Base-by-base conservation (phyloP, 2,797 vertebrate species). In the Anolis apletophallus region DNA sequence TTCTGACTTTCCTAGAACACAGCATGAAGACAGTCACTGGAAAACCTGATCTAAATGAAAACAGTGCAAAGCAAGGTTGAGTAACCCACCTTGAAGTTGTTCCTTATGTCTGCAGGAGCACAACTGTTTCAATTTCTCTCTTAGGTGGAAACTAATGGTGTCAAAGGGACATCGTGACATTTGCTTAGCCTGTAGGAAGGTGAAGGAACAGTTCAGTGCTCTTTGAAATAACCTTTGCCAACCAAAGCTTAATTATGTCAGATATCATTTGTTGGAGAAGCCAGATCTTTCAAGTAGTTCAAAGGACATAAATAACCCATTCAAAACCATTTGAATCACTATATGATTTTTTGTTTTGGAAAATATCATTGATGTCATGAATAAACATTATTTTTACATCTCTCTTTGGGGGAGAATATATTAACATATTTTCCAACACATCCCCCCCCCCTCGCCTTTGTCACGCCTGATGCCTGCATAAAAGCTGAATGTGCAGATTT, bases 171-270 rank as follows among this genome's bases (percentile, higher is more conserved):
- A 34, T 36, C 19, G 0, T 84, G 17, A 68, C 80, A 79, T 83
- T 83, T 61, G 72, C 77, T 73, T 83, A 85, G 68, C 29, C 14
- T 88, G 61, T 17, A 46, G 2, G 21, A 69, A 46, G 40, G 67
- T 71, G 64, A 64, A 76, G 78, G 19, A 40, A 84, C 19, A 87
- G 19, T 23, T 85, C 9, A 36, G 1, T 19, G 9, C 82, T 26
- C 81, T 86, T 74, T 85, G 29, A 84, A 86, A 85, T 50, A 69
- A 52, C n/a, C 14, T 81, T 87, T 87, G 52, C 29, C 71, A 87
- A 19, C 11, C 17, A 80, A 2, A 77, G 52, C 86, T 64, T 69
- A 89, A 61, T 3, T 77, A 59, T 68, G 61, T 36, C 9, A 85
- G 68, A 81, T 8, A 85, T 85, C 14, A 64, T 71, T 81, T 86